Percentiles rank a stretch among this genome's conserved stretches.
phyloP scores from a whole-genome alignment of 64 coral and sea anemone genomes.

The Montipora foliosa region DNA sequence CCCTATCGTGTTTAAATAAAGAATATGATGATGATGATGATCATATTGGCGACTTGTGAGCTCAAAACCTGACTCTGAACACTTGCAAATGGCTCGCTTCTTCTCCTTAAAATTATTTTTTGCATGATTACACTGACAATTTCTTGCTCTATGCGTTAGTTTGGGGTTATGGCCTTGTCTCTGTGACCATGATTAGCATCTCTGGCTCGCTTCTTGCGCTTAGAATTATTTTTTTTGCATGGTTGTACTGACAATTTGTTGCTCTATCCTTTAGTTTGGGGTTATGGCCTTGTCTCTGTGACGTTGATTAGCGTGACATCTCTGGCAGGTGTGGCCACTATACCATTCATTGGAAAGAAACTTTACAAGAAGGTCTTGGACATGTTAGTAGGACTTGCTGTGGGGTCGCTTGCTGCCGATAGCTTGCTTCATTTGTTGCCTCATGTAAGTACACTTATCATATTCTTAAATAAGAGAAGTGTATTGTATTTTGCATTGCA shows the following conservation, averaged over 20 bases:
- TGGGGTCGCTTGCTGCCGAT: conserved; percentile 82
- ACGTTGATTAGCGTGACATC: conserved; percentile 80
- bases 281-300: conserved; percentile 76
- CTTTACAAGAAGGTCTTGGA: conserved; percentile 82
- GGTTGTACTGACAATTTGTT: not conserved
- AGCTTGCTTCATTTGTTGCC: conserved; percentile 82
- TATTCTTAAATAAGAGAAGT: too few relatives aligned
- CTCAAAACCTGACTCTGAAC: too few relatives aligned
- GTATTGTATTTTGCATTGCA: too few relatives aligned
- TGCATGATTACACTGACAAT: not conserved
- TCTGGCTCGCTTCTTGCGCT: not conserved
- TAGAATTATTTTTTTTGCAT: not conserved
- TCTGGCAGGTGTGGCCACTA: conserved; percentile 64
- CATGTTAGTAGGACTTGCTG: conserved; percentile 80
- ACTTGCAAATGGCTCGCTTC: not conserved
- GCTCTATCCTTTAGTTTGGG: conserved; percentile 75
- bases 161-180: conserved; percentile 80
- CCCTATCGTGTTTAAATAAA: too few relatives aligned
- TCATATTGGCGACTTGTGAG: too few relatives aligned
- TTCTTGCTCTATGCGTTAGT: conserved; percentile 53
- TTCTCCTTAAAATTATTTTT: not conserved
- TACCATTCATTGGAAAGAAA: conserved; percentile 74
- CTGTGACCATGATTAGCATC: conserved; percentile 83
- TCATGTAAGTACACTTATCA: conserved; percentile 58
- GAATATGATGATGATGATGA: too few relatives aligned